These are phyloP conservation scores for Cromileptes altivelis DNA, from an alignment of 2,113 vertebrate species.

Conservation along the genomic window DNA sequence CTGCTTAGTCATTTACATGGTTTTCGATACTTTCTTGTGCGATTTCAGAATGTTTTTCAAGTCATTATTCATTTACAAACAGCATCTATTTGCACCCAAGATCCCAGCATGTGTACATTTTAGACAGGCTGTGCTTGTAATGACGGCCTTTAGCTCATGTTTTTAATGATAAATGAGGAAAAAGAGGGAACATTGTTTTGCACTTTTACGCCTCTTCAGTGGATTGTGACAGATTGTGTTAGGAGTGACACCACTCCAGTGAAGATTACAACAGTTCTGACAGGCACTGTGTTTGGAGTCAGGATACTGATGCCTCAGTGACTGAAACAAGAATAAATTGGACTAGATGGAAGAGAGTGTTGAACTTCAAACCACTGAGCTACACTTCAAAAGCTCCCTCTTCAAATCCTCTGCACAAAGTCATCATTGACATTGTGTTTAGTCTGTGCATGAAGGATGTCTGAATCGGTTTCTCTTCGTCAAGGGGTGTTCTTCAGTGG, in stretches of 20 bases:
- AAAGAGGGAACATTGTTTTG: conserved; percentile 50
- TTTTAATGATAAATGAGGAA: conserved; percentile 49
- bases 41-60: conserved; percentile 41
- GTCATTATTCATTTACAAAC: conserved; percentile 35
- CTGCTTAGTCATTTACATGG: neutral
- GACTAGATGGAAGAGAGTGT: conserved; percentile 56
- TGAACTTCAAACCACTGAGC: conserved; percentile 68
- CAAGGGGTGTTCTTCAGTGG: conserved; percentile 44
- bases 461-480: conserved; percentile 53
- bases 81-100: conserved; percentile 1
- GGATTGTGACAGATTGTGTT: conserved; percentile 66
- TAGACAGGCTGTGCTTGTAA: conserved; percentile 33
- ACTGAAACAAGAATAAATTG: conserved; percentile 68
- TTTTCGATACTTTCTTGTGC: neutral
- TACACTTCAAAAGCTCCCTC: conserved; percentile 69
- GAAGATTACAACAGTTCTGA: conserved; percentile 64
- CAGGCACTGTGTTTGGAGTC: conserved; percentile 65
- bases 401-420: conserved; percentile 59
- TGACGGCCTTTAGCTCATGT: neutral
- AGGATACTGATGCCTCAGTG: conserved; percentile 61
- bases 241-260: conserved; percentile 67
- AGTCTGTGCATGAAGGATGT: conserved; percentile 58
- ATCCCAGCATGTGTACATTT: conserved; percentile 13
- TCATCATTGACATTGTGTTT: conserved; percentile 63
- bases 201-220: conserved; percentile 48